Conservation (phyloP, 2,888 invertebrate species). For the Lysandra coridon region DNA sequence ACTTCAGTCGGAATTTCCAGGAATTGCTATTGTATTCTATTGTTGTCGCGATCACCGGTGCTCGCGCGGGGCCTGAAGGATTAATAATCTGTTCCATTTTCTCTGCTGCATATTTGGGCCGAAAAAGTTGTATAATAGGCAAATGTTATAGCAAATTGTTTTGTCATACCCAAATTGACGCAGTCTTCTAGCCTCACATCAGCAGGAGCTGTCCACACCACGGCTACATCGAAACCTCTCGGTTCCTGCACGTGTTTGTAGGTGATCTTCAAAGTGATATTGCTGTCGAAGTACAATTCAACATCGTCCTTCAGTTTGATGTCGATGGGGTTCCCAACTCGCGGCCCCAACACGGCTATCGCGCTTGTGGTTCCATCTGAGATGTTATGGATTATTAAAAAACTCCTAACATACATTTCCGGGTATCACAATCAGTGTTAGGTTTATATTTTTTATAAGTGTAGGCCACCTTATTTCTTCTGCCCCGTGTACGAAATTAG, state of each 20-base stretch:
- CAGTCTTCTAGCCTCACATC: slow-evolving; percentile 59
- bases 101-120: too few species aligned
- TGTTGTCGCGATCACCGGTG: too few species aligned
- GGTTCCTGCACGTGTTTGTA: slow-evolving; percentile 51
- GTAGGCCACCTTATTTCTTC: too few species aligned
- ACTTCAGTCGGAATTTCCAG: too few species aligned
- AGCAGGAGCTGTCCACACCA: slow-evolving; percentile 62
- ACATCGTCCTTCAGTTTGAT: slow-evolving; percentile 58
- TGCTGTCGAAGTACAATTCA: slow-evolving; percentile 60
- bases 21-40: too few species aligned
- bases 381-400: background rate
- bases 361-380: slow-evolving; percentile 56
- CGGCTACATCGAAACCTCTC: slow-evolving; percentile 55
- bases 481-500: too few species aligned
- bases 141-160: background rate
- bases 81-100: too few species aligned
- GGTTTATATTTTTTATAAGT: too few species aligned
- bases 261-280: slow-evolving; percentile 59
- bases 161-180: slow-evolving; percentile 59
- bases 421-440: too few species aligned
- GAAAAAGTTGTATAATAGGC: too few species aligned
- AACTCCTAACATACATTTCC: background rate
- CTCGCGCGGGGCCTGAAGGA: too few species aligned
- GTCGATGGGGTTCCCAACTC: slow-evolving; percentile 56
- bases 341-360: slow-evolving; percentile 62